These are phyloP conservation scores for Drosophila kuntzei DNA, from an alignment of 2,888 invertebrate species.

Conservation along the genomic window DNA sequence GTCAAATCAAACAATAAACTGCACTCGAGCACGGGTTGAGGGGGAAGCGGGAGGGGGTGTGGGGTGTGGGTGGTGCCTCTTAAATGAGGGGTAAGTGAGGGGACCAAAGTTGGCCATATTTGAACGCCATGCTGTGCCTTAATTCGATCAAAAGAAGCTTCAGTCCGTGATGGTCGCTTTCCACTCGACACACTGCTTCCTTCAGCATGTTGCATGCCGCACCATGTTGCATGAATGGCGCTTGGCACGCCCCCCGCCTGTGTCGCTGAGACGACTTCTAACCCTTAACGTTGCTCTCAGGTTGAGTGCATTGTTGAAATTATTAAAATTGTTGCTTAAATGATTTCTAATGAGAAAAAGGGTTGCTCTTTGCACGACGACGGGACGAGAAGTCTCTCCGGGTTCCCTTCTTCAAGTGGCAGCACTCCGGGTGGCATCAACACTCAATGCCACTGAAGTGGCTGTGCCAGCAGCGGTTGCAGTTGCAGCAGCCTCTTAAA, in stretches of 20 bases:
- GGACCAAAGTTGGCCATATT: constrained; percentile 78
- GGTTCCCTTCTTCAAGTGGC: constrained; percentile 47
- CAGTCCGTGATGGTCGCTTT: constrained; percentile 53
- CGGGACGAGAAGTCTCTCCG: background rate
- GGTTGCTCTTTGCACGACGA: constrained; percentile 33
- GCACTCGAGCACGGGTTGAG: constrained; percentile 71
- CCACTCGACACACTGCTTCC: constrained; percentile 15
- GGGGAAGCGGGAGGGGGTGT: constrained; percentile 5
- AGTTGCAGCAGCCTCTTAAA: constrained; percentile 11
- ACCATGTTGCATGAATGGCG: constrained; percentile 59
- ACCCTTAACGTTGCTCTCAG: constrained; percentile 43
- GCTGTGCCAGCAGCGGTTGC: constrained; percentile 6
- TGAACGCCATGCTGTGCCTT: constrained; percentile 79
- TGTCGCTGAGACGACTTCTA: constrained; percentile 24
- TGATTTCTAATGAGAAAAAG: constrained; percentile 72
- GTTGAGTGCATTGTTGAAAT: constrained; percentile 54
- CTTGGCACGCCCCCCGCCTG: constrained; percentile 66
- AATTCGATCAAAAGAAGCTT: constrained; percentile 74
- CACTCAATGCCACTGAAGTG: constrained; percentile 45
- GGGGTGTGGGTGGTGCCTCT: background rate
- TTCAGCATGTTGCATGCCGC: constrained; percentile 5
- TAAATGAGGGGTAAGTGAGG: background rate
- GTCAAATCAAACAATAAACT: constrained; percentile 78
- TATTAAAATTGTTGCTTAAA: constrained; percentile 75
- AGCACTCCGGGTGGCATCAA: constrained; percentile 67